These are phyloP conservation scores for Smittia aterrima DNA, from an alignment of 2,888 invertebrate genomes.

Conservation along the genomic window DNA sequence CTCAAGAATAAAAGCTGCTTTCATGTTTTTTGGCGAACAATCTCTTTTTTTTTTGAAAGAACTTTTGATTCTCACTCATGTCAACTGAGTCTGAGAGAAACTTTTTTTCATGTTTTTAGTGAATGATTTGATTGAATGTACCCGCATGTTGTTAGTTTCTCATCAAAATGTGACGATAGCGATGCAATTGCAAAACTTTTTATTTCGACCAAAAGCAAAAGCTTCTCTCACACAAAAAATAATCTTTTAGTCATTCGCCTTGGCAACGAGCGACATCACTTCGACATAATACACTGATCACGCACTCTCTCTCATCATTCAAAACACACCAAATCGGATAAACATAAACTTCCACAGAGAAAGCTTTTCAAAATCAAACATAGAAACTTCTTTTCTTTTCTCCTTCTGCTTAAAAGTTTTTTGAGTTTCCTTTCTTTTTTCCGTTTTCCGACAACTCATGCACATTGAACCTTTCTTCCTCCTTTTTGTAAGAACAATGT, in stretches of 20 bases:
- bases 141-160: neutral
- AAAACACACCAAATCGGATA: neutral
- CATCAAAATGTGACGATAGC: too few species aligned
- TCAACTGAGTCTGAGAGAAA: too few species aligned
- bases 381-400: neutral
- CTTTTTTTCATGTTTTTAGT: neutral
- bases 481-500: neutral
- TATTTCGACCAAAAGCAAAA: too few species aligned
- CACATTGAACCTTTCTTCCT: neutral
- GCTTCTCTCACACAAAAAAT: too few species aligned
- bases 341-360: neutral
- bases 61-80: too few species aligned
- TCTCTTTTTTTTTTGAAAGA: neutral
- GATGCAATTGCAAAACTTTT: too few species aligned
- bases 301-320: neutral
- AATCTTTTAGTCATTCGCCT: neutral
- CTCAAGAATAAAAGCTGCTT: neutral
- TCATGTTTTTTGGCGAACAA: neutral
- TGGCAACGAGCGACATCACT: neutral
- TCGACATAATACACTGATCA: slow-evolving; percentile 1
- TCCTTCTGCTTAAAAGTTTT: neutral
- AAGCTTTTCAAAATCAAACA: neutral
- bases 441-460: neutral
- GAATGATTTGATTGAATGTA: neutral
- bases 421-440: neutral